Conservation (phyloP, 1,140 invertebrate species). For the Physella acuta region DNA sequence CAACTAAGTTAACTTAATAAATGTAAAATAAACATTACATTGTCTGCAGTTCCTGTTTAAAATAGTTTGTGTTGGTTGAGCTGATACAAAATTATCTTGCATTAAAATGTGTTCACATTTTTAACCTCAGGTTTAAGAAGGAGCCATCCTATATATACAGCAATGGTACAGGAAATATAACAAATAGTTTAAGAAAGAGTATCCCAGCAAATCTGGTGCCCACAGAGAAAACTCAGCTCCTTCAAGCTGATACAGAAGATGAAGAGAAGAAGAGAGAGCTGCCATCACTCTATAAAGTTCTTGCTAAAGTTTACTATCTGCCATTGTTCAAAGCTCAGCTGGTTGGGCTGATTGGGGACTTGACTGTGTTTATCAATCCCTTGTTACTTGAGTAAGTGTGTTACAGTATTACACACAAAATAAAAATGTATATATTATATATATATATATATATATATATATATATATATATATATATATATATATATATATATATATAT, state of each 20-base stretch:
- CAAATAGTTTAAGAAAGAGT: too few species aligned
- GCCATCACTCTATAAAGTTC: conserved; percentile 5
- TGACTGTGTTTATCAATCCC: conserved; percentile 15
- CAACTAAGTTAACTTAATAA: too few species aligned
- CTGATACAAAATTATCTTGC: too few species aligned
- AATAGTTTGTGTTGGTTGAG: too few species aligned
- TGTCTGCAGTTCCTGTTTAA: too few species aligned
- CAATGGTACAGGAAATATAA: too few species aligned
- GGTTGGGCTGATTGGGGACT: conserved; percentile 14
- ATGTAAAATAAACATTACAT: too few species aligned
- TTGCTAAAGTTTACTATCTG: conserved; percentile 8
- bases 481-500: neutral
- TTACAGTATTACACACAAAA: neutral
- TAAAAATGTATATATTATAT: neutral
- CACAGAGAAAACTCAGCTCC: conserved; percentile 16
- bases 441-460: neutral
- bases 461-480: neutral
- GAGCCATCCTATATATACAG: too few species aligned
- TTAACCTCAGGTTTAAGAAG: too few species aligned
- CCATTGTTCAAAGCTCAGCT: conserved; percentile 21
- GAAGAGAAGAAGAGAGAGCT: neutral
- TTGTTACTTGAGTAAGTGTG: conserved; percentile 21
- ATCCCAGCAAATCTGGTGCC: neutral
- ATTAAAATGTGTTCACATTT: too few species aligned
- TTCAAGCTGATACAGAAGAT: neutral